Evolutionary conservation across 1,140 invertebrate genomes (phyloP).

Genomic region (Macrobrachium rosenbergii): DNA sequence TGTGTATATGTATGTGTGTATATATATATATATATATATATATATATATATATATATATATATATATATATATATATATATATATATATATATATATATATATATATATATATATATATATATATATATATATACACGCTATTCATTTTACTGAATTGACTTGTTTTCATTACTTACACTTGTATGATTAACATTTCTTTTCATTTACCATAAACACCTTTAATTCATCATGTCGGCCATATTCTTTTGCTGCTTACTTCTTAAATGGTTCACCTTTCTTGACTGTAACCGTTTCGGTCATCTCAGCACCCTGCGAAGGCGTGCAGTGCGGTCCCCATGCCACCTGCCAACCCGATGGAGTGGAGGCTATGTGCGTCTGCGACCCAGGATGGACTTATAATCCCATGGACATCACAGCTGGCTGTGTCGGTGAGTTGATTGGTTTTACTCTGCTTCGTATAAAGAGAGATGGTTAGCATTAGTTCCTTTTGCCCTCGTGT

Average conservation of each 20-base stretch:
- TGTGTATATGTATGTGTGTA: not conserved
- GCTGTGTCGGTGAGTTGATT: conserved; percentile 81
- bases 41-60: conserved; percentile 13
- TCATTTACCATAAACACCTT: not conserved
- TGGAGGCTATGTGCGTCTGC: conserved; percentile 92
- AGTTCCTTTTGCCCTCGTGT: too few species aligned
- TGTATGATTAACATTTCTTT: not conserved
- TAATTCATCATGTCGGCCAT: not conserved
- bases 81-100: conserved; percentile 20
- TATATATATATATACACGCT: not conserved
- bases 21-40: not conserved
- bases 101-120: conserved; percentile 7
- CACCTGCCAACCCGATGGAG: conserved; percentile 88
- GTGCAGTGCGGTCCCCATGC: conserved; percentile 90
- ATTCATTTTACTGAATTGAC: not conserved
- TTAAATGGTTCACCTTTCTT: not conserved
- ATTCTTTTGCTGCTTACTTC: not conserved
- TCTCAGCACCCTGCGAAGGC: conserved; percentile 87
- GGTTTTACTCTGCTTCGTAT: not conserved
- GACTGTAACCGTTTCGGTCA: not conserved
- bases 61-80: conserved; percentile 11
- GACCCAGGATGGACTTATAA: conserved; percentile 94
- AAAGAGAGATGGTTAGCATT: too few species aligned
- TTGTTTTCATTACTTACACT: not conserved
- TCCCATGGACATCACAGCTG: conserved; percentile 86